Percentiles rank a stretch among this genome's conserved stretches.
phyloP scores from a whole-genome alignment of 2,113 vertebrate genomes.

The Zosterops borbonicus region DNA sequence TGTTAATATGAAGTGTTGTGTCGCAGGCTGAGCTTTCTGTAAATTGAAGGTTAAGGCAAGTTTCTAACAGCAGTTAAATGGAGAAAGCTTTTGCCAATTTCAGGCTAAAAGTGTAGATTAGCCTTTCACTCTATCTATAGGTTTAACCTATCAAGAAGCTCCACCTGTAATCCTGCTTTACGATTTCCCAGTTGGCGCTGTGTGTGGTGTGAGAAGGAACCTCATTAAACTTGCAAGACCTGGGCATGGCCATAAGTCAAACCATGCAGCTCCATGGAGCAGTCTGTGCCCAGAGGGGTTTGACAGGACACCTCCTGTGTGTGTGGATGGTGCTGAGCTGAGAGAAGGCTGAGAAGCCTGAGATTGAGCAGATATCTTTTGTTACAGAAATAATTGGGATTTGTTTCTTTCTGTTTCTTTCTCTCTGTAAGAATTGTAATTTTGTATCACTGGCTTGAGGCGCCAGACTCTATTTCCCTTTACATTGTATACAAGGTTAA shows the following conservation, averaged over 20 bases:
- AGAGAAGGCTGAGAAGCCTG: background rate
- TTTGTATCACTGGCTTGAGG: background rate
- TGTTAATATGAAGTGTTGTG: background rate
- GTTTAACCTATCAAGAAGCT: background rate
- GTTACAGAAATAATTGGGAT: background rate
- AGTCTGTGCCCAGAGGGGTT: background rate
- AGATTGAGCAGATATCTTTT: background rate
- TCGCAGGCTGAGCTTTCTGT: background rate
- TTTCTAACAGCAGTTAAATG: background rate
- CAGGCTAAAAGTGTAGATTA: background rate
- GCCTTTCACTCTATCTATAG: background rate
- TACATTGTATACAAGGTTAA: background rate
- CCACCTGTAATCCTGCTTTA: background rate
- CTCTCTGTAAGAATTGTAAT: background rate
- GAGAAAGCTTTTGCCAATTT: background rate
- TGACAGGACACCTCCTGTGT: background rate
- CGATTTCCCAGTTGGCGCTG: background rate
- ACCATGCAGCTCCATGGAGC: background rate
- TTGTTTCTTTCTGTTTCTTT: background rate
- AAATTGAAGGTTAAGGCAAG: slow-evolving; percentile 1
- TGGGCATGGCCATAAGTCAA: background rate
- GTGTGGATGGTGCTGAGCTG: fast-evolving
- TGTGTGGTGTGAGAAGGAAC: background rate
- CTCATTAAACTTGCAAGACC: background rate
- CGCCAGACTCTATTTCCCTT: background rate